phyloP scores from a whole-genome alignment of 1,140 invertebrate genomes.

The Drosophila persimilis region DNA sequence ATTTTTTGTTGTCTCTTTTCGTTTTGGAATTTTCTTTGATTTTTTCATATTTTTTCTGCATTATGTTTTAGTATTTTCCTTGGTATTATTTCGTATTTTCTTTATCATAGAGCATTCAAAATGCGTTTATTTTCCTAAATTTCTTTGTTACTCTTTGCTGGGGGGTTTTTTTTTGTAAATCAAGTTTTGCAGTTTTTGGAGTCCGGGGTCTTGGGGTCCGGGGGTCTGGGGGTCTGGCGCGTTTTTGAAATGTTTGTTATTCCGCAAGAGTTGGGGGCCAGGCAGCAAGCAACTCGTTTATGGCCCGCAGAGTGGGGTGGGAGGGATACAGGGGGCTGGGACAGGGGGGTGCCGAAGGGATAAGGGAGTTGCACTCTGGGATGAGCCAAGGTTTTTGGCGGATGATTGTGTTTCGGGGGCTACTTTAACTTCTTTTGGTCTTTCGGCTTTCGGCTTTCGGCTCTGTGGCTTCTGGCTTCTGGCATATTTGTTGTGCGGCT shows the following conservation, averaged over 20 bases:
- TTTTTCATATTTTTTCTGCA: no score
- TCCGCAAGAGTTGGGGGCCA: conserved; percentile 50
- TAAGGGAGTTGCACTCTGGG: conserved; percentile 10
- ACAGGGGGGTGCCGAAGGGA: conserved; percentile 1
- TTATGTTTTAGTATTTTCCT: no score
- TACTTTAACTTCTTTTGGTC: conserved; percentile 33
- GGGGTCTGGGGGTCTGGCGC: neutral
- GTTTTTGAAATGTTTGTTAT: conserved; percentile 71
- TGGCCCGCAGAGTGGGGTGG: conserved; percentile 31
- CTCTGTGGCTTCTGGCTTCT: conserved; percentile 54
- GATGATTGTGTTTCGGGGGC: conserved; percentile 38
- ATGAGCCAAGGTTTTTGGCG: conserved; percentile 33
- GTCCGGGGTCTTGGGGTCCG: conserved; percentile 19
- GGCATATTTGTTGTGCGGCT: conserved; percentile 71
- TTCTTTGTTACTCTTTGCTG: conserved; percentile 9
- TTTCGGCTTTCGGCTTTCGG: conserved; percentile 23
- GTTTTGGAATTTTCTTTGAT: neutral
- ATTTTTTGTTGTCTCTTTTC: no score
- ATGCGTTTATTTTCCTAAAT: conserved; percentile 36
- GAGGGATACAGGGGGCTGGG: neutral
- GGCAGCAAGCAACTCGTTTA: conserved; percentile 58
- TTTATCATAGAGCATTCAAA: conserved; percentile 48
- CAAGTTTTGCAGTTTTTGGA: conserved; percentile 71
- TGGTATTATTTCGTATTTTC: neutral
- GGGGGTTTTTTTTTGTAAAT: conserved; percentile 59